A percentile compares a stretch with the other conserved stretches of the same genome.
Evolutionary conservation across 2,797 vertebrate species (phyloP).

Genomic region (Gymnoscopelus braueri): DNA sequence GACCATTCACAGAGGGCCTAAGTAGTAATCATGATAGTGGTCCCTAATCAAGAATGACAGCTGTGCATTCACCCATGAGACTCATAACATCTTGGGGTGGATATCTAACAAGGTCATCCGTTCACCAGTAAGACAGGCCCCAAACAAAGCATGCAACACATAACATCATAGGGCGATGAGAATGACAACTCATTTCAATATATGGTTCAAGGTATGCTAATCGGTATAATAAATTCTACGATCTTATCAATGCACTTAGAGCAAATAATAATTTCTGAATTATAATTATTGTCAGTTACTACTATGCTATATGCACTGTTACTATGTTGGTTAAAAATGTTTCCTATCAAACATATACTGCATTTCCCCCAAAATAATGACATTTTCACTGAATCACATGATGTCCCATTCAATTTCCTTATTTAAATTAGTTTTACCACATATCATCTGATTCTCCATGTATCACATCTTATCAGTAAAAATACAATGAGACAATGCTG

Average conservation of each 20-base stretch:
- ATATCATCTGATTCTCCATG: not conserved
- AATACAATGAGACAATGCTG: not conserved
- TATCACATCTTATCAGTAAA: not conserved
- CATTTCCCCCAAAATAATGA: no score
- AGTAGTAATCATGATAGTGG: conserved; percentile 74
- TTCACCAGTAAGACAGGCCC: conserved; percentile 19
- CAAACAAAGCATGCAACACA: conserved; percentile 11
- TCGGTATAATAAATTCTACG: no score
- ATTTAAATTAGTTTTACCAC: no score
- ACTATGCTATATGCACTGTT: no score
- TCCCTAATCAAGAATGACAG: conserved; percentile 75
- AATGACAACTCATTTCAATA: not conserved
- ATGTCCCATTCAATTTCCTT: not conserved
- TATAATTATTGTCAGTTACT: no score
- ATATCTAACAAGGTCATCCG: conserved; percentile 52
- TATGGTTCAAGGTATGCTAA: not conserved
- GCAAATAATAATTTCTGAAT: not conserved
- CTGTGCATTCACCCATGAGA: conserved; percentile 71
- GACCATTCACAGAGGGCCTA: conserved; percentile 48
- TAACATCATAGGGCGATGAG: not conserved
- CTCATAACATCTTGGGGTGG: conserved; percentile 66
- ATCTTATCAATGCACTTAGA: no score
- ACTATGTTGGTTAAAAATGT: not conserved
- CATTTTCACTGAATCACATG: not conserved
- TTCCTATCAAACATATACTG: not conserved